Evolutionary conservation across 2,888 invertebrate species (phyloP).

Genomic region (Diadromus collaris): DNA sequence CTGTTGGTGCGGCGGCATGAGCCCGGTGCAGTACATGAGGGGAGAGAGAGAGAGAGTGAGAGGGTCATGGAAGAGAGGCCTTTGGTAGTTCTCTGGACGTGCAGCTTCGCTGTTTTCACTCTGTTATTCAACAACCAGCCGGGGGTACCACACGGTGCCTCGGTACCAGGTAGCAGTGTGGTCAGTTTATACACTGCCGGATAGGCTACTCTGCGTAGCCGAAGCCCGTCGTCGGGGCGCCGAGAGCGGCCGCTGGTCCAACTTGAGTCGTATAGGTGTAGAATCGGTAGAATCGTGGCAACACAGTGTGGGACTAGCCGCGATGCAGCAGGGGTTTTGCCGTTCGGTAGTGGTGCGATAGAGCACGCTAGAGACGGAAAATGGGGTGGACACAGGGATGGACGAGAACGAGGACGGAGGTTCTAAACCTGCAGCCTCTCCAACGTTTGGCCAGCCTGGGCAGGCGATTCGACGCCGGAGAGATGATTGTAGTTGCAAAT

Average conservation of each 20-base stretch:
- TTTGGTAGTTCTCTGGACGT: constrained; percentile 72
- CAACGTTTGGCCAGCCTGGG: constrained; percentile 44
- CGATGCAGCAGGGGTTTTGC: constrained; percentile 11
- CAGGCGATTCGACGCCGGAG: constrained; percentile 72
- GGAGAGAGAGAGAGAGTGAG: constrained; percentile 40
- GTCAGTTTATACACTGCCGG: constrained; percentile 75
- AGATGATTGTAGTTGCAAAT: constrained; percentile 80
- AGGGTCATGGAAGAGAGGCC: constrained; percentile 60
- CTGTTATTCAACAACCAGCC: constrained; percentile 75
- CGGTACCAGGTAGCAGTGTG: constrained; percentile 66
- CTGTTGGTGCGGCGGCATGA: constrained; percentile 48
- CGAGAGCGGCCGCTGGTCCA: constrained; percentile 11
- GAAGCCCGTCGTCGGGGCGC: constrained; percentile 33
- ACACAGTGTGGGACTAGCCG: constrained; percentile 43
- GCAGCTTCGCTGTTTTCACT: constrained; percentile 75
- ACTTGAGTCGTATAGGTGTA: constrained; percentile 12
- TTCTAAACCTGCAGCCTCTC: constrained; percentile 34
- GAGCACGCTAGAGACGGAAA: background rate
- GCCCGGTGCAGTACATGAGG: constrained; percentile 29
- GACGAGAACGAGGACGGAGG: constrained; percentile 11
- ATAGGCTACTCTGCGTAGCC: constrained; percentile 62
- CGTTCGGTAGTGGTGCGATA: background rate
- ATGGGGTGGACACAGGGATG: constrained; percentile 4
- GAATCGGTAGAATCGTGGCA: constrained; percentile 42
- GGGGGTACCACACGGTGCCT: constrained; percentile 70